phyloP scores from a whole-genome alignment of 2,113 vertebrate genomes.

The Catharus bicknelli region DNA sequence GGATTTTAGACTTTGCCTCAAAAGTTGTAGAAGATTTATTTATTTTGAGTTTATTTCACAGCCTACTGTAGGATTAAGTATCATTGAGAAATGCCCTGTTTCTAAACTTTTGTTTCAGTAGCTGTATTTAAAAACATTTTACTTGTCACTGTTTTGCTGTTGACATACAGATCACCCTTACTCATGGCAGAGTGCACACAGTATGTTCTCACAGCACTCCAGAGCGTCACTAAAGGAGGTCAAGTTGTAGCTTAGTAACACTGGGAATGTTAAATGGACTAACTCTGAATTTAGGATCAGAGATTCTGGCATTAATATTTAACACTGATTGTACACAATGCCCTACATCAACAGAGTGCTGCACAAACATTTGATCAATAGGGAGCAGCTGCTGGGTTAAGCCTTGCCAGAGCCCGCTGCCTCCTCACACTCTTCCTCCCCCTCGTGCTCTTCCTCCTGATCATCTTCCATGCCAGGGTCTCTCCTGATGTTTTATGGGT shows the following conservation, averaged over 20 bases:
- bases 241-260: neutral
- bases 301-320: constrained; percentile 37
- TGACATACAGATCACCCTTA: neutral
- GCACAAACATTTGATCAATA: constrained; percentile 8
- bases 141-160: neutral
- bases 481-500: neutral
- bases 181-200: neutral
- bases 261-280: neutral
- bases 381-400: neutral
- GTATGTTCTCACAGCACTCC: neutral
- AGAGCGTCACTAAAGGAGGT: neutral
- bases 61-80: neutral
- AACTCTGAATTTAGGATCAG: neutral
- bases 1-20: neutral
- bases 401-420: neutral
- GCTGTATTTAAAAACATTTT: neutral
- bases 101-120: neutral
- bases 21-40: neutral
- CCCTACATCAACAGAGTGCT: neutral
- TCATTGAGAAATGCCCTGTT: neutral
- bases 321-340: neutral
- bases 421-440: neutral
- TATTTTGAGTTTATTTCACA: neutral
- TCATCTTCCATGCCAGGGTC: neutral
- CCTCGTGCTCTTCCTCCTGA: neutral